Conservation (phyloP, 2,888 invertebrate genomes). For the Neria commutata region DNA sequence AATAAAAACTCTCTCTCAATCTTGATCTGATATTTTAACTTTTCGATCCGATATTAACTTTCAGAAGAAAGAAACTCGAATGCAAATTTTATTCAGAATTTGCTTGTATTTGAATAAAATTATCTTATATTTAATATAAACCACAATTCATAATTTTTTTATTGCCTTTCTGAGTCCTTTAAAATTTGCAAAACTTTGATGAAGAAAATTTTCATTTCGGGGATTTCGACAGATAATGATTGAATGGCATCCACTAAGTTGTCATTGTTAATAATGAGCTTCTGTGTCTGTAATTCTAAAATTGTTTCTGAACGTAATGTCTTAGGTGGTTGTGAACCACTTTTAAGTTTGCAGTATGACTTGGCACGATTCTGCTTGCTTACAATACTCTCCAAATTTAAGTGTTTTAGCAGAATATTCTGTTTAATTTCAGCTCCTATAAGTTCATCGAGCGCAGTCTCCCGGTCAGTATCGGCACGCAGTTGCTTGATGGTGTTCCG, state of each 20-base stretch:
- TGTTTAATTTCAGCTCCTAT: slow-evolving; percentile 60
- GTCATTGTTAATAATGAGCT: slow-evolving; percentile 67
- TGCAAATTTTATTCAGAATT: too few relatives aligned
- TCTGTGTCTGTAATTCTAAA: slow-evolving; percentile 65
- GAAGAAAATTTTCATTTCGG: slow-evolving; percentile 64
- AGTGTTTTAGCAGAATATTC: slow-evolving; percentile 54
- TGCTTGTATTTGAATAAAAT: too few relatives aligned
- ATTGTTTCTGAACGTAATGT: slow-evolving; percentile 61
- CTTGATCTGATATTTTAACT: too few relatives aligned
- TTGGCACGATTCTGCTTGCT: slow-evolving; percentile 73
- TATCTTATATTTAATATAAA: too few relatives aligned
- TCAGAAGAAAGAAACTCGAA: too few relatives aligned
- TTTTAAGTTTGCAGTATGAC: slow-evolving; percentile 65
- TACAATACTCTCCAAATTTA: slow-evolving; percentile 67
- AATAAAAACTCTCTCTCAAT: too few relatives aligned
- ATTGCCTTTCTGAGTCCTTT: too few relatives aligned
- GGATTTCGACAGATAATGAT: slow-evolving; percentile 68
- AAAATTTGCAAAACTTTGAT: slow-evolving; percentile 50
- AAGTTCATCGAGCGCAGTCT: slow-evolving; percentile 42
- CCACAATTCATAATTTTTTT: too few relatives aligned
- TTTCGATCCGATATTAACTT: too few relatives aligned
- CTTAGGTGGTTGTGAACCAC: slow-evolving; percentile 49
- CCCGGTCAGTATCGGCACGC: slow-evolving; percentile 45
- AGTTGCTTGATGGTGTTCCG: slow-evolving; percentile 38
- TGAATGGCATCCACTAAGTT: slow-evolving; percentile 67